Evolutionary conservation across 2,797 vertebrate genomes (phyloP), one percentile per base, ranked within the genome.

Genomic region (Momotus momota): DNA sequence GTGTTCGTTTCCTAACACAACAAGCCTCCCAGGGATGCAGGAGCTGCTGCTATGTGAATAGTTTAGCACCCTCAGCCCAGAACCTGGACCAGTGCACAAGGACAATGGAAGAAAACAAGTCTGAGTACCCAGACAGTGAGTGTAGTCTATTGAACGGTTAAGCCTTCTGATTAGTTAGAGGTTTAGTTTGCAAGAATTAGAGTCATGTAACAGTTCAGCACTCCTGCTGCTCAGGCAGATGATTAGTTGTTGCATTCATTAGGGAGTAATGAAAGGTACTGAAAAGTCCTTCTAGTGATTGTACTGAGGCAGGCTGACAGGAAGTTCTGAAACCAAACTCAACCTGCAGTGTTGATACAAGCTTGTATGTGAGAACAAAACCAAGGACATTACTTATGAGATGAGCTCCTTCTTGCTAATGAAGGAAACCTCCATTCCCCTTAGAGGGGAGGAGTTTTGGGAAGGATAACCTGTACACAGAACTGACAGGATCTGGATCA

Each of bases 161-260:
- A 82, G 49, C 31, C 38, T 89, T 58, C n/a, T 52, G 40, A 66
- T 84, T 80, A 65, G 29, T 61, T 78, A 77, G 49, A 81, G 46
- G n/a, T 91, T 94, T 75, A 12, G 9, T 83, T 67, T 94, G 73
- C 31, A 81, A 86, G n/a, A 66, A 62, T 67, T 93, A 48, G 67
- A 83, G 21, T 86, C 22, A 41, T 25, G 19, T 72, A 81, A 75
- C 62, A 27, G 66, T 86, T 60, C 35, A 91, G 62, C 43, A 84
- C 2, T 74, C 35, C 79, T 90, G 57, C 69, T 90, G n/a, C 62
- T 91, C 1, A 4, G 54, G 43, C 61, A 93, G 80, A 31, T 87
- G 48, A 80, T 75, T n/a, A 51, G 58, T 67, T 91, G 57, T 49
- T 91, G 45, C 49, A 67, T 86, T 93, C 82, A 45, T 57, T 20